Evolutionary conservation across 2,113 vertebrate species (phyloP), one percentile per base, ranked within the genome.

Genomic region (Piaya cayana): DNA sequence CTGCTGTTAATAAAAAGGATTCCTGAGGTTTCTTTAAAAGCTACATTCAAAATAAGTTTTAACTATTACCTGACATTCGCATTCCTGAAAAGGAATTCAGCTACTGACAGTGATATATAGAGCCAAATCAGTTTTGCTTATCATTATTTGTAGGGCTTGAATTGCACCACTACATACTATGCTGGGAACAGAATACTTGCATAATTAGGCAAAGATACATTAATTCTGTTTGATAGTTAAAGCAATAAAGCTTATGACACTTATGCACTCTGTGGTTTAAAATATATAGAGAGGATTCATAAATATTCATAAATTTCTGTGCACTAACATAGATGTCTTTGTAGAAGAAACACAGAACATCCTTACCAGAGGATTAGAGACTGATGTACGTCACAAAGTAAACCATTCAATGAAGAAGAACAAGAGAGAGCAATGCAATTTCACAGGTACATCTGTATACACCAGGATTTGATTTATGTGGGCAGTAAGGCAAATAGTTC

Each of bases 391-490:
- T 32, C 5, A 1, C 9, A 47, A 69, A 82, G 56, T 76, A 95
- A 62, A 49, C 15, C 68, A 90, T 85, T 39, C 93, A 36, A 58
- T 91, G 67, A 95, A 92, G 88, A 95, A 62, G 82, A 96, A 59
- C 94, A 89, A 81, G 78, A 96, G 21, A 93, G 96, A 94, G 64
- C 86, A 70, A 83, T 47, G 34, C 56, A 64, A 75, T 92, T 96
- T 88, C 36, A n/a, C 80, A 97, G 97, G 98, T 98, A 94, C 74
- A 78, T 69, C 45, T 56, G 5, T 21, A 26, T 55, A 59, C 3
- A 37, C 11, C 37, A 59, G 17, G 59, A 88, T 72, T 2, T 4
- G 7, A 47, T 88, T 29, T 82, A 17, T 29, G 15, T 29, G 2
- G 71, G 32, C 43, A 68, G 17, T 63, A 29, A 78, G 60, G n/a